Evolutionary conservation across 2,797 vertebrate genomes (phyloP).

Genomic region (Myotis myotis): DNA sequence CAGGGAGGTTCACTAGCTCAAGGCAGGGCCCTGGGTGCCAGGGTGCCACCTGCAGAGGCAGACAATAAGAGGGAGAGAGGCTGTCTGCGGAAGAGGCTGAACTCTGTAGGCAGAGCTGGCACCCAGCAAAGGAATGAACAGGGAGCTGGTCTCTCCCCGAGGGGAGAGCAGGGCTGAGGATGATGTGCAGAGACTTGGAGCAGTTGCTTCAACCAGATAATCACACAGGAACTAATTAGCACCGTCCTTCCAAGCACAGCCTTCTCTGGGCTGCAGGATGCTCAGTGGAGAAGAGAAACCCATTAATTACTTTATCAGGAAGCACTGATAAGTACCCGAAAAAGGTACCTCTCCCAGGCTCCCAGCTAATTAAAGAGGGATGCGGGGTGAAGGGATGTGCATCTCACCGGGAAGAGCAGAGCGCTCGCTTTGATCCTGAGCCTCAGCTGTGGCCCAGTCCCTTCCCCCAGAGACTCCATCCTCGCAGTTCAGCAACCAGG

Average conservation of each 20-base stretch:
- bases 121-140: conserved; percentile 57
- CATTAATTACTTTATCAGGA: conserved; percentile 79
- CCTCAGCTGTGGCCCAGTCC: background rate
- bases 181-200: conserved; percentile 68
- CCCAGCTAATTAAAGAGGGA: conserved; percentile 74
- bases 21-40: background rate
- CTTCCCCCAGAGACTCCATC: background rate
- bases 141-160: conserved; percentile 12
- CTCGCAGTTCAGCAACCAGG: background rate
- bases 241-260: conserved; percentile 74
- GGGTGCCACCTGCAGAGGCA: conserved; percentile 53
- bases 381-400: background rate
- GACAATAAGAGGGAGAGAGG: background rate
- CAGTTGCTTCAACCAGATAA: conserved; percentile 76
- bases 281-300: conserved; percentile 75
- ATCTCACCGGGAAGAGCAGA: background rate
- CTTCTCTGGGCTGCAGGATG: conserved; percentile 71
- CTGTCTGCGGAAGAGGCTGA: background rate
- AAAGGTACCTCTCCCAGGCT: conserved; percentile 66
- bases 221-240: conserved; percentile 83
- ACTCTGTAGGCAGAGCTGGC: conserved; percentile 33
- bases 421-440: background rate
- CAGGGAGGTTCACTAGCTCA: background rate
- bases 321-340: conserved; percentile 72
- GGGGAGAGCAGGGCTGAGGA: background rate